Conservation (phyloP, 2,113 vertebrate genomes). For the Isurus oxyrinchus region DNA sequence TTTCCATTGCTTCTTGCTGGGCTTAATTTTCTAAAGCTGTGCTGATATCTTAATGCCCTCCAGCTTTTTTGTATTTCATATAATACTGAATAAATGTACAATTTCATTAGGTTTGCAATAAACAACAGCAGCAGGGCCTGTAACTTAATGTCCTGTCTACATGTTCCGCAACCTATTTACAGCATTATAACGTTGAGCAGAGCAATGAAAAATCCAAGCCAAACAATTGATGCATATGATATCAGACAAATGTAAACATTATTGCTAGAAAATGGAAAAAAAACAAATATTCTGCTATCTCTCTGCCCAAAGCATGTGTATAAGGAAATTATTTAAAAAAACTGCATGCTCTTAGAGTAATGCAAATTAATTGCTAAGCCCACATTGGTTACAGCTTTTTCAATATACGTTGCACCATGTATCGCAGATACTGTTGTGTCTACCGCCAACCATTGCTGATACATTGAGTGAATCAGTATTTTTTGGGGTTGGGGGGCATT, state of each 20-base stretch:
- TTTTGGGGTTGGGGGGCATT: not conserved
- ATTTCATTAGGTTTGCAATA: not conserved
- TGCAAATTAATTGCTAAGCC: not conserved
- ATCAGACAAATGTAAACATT: not conserved
- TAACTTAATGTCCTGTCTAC: not conserved
- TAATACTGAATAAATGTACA: not conserved
- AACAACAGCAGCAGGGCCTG: not conserved
- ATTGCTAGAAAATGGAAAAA: not conserved
- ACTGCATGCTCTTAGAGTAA: not conserved
- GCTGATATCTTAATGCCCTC: not conserved
- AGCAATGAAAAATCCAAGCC: not conserved
- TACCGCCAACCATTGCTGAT: not conserved
- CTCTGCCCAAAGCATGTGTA: not conserved
- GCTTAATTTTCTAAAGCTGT: not conserved
- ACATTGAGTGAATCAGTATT: not conserved
- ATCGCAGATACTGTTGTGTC: not conserved
- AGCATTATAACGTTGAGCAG: not conserved
- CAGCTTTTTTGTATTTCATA: not conserved
- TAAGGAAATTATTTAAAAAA: not conserved
- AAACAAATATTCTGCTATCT: not conserved
- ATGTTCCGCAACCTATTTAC: not conserved
- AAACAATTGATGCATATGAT: not conserved
- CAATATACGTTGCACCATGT: not conserved
- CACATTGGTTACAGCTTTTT: not conserved
- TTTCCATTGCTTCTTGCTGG: not conserved